Evolutionary conservation across 2,888 invertebrate species (phyloP), one percentile per base, ranked within the genome.

Genomic region (Lepidonotus clava): DNA sequence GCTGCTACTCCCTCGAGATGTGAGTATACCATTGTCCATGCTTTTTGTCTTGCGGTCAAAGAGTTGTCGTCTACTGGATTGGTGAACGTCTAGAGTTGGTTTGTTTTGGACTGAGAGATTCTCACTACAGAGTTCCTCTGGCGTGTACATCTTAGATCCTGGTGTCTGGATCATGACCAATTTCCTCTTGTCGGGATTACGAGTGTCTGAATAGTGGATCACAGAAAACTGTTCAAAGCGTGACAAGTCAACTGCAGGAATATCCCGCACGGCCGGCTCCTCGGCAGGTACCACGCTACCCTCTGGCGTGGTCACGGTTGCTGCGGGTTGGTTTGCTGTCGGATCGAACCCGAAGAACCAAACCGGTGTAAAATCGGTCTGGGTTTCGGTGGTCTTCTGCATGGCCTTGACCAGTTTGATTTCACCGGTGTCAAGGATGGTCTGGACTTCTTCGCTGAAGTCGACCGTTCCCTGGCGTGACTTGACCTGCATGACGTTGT

Each of bases 161-260:
- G 84, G 83, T 6, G 88, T 85, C 71, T 88, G 85, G 34, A 89
- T 77, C 86, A 89, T 87, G 40, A 88, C 85, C n/a, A 89, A 40
- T 21, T 88, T 85, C 24, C 86, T 36, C 18, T 76, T 38, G 1
- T 67, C 76, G 28, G 89, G 89, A 56, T 89, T 86, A 8, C 87
- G 86, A 41, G 80, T 80, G 53, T 88, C 88, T 76, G 89, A 86
- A 21, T 89, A 71, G 32, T 89, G 85, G n/a, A 89, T 80, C 21
- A 89, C 53, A n/a, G 89, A 89, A 80, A 89, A 89, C 86, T 89
- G 87, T 41, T 88, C 80, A 67, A 85, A 88, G 83, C 51, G 86
- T 18, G 80, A 56, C 41, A 89, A 61, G 46, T 89, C 88, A 18
- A 89, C 56, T 2, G 46, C 85, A 28, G 80, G 86, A 28, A 71